A percentile compares a stretch with the other conserved stretches of the same genome.
Evolutionary conservation across 2,888 invertebrate genomes (phyloP).

Genomic region (Diarsia mendica): DNA sequence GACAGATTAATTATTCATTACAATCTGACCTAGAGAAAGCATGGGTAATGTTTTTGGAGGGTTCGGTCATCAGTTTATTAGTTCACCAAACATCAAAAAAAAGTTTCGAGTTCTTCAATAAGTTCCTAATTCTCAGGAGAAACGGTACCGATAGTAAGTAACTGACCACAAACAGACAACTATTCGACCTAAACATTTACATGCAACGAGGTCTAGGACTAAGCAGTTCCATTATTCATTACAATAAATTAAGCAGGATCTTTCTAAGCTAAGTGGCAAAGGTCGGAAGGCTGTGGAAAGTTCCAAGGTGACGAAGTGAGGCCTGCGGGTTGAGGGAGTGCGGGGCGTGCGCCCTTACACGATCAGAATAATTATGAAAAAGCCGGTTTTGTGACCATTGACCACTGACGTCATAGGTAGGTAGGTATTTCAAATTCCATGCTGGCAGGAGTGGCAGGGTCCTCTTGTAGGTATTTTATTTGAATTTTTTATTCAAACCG

Average conservation of each 20-base stretch:
- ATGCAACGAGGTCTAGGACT: conserved; percentile 57
- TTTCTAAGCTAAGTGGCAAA: conserved; percentile 54
- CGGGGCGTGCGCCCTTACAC: conserved; percentile 58
- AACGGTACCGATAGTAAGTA: conserved; percentile 14
- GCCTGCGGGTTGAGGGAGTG: conserved; percentile 10
- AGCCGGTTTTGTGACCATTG: conserved; percentile 59
- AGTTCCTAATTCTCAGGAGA: no score
- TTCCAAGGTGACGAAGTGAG: conserved; percentile 56
- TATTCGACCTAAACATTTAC: conserved; percentile 50
- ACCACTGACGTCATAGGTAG: conserved; percentile 20
- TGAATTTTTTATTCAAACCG: not conserved
- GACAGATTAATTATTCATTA: no score
- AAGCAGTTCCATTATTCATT: conserved; percentile 40
- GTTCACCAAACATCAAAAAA: no score
- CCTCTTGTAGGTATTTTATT: not conserved
- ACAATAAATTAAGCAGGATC: conserved; percentile 48
- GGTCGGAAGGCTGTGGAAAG: conserved; percentile 57
- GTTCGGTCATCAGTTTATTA: no score
- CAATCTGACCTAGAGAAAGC: no score
- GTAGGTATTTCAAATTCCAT: conserved; percentile 30
- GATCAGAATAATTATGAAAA: conserved; percentile 46
- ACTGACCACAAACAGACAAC: conserved; percentile 32
- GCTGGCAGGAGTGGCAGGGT: not conserved
- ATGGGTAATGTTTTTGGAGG: no score
- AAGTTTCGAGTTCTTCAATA: no score